Evolutionary conservation across 2,888 invertebrate species (phyloP).

Genomic region (Macrosiphum euphorbiae): DNA sequence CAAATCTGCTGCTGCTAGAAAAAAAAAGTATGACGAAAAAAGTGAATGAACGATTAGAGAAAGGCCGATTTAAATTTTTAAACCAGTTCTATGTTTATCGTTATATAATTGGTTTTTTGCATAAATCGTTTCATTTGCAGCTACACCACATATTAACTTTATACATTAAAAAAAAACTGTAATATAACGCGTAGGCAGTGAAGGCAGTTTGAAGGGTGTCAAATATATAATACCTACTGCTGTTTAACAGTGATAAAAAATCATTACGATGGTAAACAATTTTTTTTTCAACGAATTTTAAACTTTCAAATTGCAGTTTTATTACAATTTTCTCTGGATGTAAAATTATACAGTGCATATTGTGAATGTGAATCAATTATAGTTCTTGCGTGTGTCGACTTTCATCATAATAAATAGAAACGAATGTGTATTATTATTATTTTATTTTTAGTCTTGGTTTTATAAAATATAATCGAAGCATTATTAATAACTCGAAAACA

Average conservation of each 20-base stretch:
- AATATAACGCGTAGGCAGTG: background rate
- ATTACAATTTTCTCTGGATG: background rate
- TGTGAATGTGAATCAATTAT: background rate
- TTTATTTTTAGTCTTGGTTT: background rate
- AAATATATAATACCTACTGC: background rate
- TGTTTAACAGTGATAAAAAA: background rate
- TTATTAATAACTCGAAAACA: background rate
- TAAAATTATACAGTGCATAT: background rate
- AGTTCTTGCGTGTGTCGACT: background rate
- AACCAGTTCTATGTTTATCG: constrained; percentile 56
- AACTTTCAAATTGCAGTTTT: background rate
- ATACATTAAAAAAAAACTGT: background rate
- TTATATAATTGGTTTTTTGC: constrained; percentile 56
- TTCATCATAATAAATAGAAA: background rate
- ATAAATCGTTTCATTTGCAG: constrained; percentile 17
- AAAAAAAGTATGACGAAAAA: constrained; percentile 25
- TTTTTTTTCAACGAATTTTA: background rate
- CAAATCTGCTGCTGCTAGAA: background rate
- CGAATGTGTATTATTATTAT: background rate
- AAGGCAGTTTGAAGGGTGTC: background rate
- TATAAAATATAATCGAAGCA: background rate
- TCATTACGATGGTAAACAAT: background rate
- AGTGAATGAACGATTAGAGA: constrained; percentile 52
- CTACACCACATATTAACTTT: background rate
- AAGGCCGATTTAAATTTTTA: constrained; percentile 38